phyloP scores from a whole-genome alignment of 1,140 invertebrate genomes.

The Hyphantria cunea region DNA sequence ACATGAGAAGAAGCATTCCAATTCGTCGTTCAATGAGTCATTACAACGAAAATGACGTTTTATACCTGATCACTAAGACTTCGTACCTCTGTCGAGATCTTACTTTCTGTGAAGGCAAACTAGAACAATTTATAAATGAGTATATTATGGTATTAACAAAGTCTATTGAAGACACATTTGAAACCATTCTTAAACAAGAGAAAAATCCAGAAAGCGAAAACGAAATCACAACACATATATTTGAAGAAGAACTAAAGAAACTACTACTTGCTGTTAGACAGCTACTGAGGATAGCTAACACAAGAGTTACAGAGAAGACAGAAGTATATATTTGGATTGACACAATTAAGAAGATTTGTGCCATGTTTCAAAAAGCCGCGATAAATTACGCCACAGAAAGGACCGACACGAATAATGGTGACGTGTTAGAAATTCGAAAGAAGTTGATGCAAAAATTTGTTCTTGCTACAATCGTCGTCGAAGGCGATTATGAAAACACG shows the following conservation, averaged over 20 bases:
- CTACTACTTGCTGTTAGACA: slow-evolving; percentile 44
- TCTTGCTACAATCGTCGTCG: slow-evolving; percentile 46
- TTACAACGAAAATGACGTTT: slow-evolving; percentile 31
- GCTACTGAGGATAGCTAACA: slow-evolving; percentile 39
- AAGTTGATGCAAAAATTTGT: slow-evolving; percentile 51
- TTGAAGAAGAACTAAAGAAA: slow-evolving; percentile 42
- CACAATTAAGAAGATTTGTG: slow-evolving; percentile 58
- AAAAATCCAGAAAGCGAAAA: neutral
- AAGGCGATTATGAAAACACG: slow-evolving; percentile 50
- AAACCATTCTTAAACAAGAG: slow-evolving; percentile 28
- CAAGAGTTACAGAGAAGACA: slow-evolving; percentile 38
- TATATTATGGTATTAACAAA: slow-evolving; percentile 48
- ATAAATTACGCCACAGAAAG: slow-evolving; percentile 29
- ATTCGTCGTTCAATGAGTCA: slow-evolving; percentile 16
- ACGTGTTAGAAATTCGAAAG: slow-evolving; percentile 31
- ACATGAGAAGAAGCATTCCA: slow-evolving; percentile 4
- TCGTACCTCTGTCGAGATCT: slow-evolving; percentile 47
- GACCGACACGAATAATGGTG: slow-evolving; percentile 20
- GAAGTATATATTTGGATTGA: slow-evolving; percentile 49
- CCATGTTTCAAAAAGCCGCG: slow-evolving; percentile 51
- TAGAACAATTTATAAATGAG: slow-evolving; percentile 49
- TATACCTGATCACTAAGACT: slow-evolving; percentile 41
- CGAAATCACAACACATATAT: neutral
- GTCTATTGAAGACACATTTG: slow-evolving; percentile 40
- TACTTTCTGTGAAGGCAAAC: slow-evolving; percentile 40